Evolutionary conservation across 2,888 invertebrate genomes (phyloP), one percentile per base, ranked within the genome.

Genomic region (Brachypalpus laphriformis): DNA sequence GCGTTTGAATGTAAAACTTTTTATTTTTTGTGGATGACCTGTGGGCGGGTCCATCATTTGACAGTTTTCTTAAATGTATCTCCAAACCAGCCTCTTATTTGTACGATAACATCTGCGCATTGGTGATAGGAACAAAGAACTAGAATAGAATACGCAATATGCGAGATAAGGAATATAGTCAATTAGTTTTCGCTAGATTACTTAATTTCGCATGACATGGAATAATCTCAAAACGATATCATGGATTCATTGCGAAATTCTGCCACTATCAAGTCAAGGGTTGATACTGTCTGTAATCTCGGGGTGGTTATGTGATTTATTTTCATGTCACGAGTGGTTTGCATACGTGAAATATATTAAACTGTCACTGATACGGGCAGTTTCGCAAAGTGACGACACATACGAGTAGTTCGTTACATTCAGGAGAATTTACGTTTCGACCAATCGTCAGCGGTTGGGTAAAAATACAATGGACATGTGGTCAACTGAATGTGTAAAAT

Each of bases 241-340:
- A 22, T 22, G 4, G 18, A 47, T 47, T 22, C 14, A 31, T 54
- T 54, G 25, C 31, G 18, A 57, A 31, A 16, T n/a, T 37, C 22
- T 51, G 66, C 16, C 22, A 1, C 16, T 63, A 63, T 63, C 45
- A 6, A 7, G 0, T 42, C n/a, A 63, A 31, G 7, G 28, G 11
- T 66, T 49, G 18, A 28, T 22, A 20, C 22, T 25, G 11, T 25
- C 40, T 2, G n/a, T 61, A 61, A 61, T 72, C 72, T 72, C 7
- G 3, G 37, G 20, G 6, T 34, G 4, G 14, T 40, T 37, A 42
- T n/a, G 28, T 51, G 61, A 40, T 72, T 71, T 71, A 49, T 47
- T 28, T 28, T 2, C 5, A n/a, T 59, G 61, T 72, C 51, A 72
- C 72, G 61, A 61, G 61, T 40, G 18, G 20, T 31, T 18, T 56